Evolutionary conservation across 2,797 vertebrate genomes (phyloP), one percentile per base, ranked within the genome.

Genomic region (Epinephelus malabaricus): DNA sequence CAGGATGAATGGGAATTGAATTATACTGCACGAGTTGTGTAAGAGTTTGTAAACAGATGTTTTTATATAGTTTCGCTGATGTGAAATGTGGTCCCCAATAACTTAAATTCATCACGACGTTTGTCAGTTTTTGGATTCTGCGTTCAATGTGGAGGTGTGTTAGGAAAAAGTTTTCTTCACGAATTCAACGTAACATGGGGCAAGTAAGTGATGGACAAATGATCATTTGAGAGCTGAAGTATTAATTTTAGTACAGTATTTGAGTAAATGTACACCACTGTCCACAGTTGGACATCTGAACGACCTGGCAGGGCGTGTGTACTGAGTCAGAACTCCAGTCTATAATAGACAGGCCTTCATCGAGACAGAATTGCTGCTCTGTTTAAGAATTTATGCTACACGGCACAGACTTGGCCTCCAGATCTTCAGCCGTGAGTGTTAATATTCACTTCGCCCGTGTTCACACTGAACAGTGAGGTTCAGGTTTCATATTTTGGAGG

Each of bases 401-500:
- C 58, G 59, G 75, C 77, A 66, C 68, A 38, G 63, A 43, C 65
- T 38, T n/a, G 67, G 75, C 73, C 55, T 82, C 82, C 49, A 72
- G 71, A 68, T 78, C 49, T 47, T 81, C 46, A 14, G 58, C 62
- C 68, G 40, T 23, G 23, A 77, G 76, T 46, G 8, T 66, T 77
- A 47, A 74, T 74, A 71, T 78, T 85, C 72, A 79, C 56, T 78
- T 76, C 40, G 19, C 43, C 81, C 5, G 5, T 58, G 50, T 73
- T 86, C 69, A 78, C 82, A 23, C 49, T 62, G 53, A 88, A 79
- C 68, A 81, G 71, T 83, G 55, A 53, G 67, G 77, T 64, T 89
- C 58, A 58, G 78, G 59, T 87, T 92, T 91, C 85, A 81, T 75
- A 68, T 87, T 88, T 74, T 90, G 84, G 80, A 88, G 74, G 47